Conservation (phyloP, 2,113 vertebrate genomes). For the Pterocles burchelli region DNA sequence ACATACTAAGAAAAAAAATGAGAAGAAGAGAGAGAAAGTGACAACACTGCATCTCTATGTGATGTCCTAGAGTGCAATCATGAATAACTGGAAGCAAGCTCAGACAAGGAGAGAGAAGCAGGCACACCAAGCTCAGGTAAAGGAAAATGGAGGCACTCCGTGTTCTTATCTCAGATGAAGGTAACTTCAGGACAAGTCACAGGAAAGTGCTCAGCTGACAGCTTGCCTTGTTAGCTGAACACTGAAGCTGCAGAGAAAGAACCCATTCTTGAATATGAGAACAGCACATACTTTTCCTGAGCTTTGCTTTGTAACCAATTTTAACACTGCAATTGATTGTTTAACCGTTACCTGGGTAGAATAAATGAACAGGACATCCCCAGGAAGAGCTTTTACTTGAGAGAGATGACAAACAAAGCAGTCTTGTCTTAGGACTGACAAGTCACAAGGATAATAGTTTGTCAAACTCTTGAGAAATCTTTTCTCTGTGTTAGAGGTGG, state of each 20-base stretch:
- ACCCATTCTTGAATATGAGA: neutral
- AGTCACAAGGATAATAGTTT: neutral
- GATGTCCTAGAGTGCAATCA: neutral
- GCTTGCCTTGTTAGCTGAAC: neutral
- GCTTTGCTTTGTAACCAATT: neutral
- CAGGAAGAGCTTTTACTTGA: neutral
- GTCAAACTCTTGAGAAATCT: neutral
- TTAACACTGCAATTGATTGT: neutral
- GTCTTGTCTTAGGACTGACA: neutral
- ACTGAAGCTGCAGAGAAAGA: neutral
- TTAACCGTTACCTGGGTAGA: neutral
- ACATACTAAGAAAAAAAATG: neutral
- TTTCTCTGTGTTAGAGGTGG: neutral
- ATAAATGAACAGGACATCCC: neutral
- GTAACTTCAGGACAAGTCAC: neutral
- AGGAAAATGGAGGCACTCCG: neutral
- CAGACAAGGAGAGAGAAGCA: neutral
- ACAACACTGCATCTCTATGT: neutral
- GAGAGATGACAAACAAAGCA: neutral
- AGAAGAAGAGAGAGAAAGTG: neutral
- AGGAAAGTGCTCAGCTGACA: neutral
- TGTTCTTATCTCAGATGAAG: neutral
- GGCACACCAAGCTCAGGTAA: neutral
- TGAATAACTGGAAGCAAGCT: neutral
- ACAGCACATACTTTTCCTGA: neutral